Evolutionary conservation across 2,797 vertebrate species (phyloP), one percentile per base, ranked within the genome.

Genomic region (Apodemus agrarius): DNA sequence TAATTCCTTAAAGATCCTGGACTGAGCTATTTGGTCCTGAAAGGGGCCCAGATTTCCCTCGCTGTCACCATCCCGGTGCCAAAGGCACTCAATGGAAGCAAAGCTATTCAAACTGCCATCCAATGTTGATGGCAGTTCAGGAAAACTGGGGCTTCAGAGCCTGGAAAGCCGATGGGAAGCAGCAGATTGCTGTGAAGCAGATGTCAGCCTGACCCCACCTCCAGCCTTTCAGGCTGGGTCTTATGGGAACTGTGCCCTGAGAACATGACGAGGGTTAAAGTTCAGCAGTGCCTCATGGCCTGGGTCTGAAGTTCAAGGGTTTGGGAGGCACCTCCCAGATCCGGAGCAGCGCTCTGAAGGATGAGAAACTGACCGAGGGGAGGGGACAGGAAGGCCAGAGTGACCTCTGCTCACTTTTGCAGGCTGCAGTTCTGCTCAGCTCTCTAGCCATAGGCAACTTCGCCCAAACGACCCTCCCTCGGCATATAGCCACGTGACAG

Each of bases 21-120:
- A 72, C 24, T 12, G 67, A 92, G 79, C 69, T 97, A 72, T 87
- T 96, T 89, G 90, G 54, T 67, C 96, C 86, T 90, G 86, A 94
- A 0, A 0, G 22, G 96, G 0, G n/a, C 1, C 16, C 29, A 5
- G 63, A 82, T 22, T 87, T 88, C 85, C 17, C 46, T 76, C 74
- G 75, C 69, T 61, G 59, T 57, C 52, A 79, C 37, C 72, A 95
- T 57, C 0, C 0, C 2, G 85, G 24, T 49, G 6, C 59, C 93
- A 52, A 54, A 65, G 90, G 89, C 37, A 49, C 29, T 86, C 37
- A 82, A 97, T 4, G 59, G 13, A 31, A 95, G 29, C 13, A 86
- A 63, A 21, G 26, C 80, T 93, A n/a, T n/a, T n/a, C n/a, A n/a
- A n/a, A n/a, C n/a, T n/a, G n/a, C n/a, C n/a, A n/a, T 95, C 57